A percentile compares a stretch with the other conserved stretches of the same genome.
Conservation (phyloP, 35 echinoderm and acorn worm genomes). For the Ophiothrix spiculata region DNA sequence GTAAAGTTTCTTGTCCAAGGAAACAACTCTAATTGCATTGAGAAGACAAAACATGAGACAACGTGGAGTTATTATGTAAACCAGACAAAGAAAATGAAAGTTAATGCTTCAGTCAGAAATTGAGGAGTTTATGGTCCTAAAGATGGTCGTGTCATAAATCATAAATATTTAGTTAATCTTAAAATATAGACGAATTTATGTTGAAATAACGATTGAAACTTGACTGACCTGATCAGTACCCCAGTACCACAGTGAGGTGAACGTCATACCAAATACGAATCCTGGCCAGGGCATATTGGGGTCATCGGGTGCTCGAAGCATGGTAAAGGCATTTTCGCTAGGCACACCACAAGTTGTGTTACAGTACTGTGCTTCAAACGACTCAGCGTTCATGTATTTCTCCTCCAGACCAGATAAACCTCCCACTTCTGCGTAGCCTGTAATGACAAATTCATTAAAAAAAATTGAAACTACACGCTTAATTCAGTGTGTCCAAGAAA, state of each 20-base stretch:
- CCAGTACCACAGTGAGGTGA: conserved; percentile 96
- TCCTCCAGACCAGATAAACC: conserved; percentile 58
- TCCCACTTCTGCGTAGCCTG: conserved; percentile 43
- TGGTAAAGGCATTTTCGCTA: conserved; percentile 58
- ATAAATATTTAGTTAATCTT: no score
- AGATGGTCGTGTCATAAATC: no score
- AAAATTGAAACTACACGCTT: no score
- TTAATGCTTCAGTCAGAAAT: no score
- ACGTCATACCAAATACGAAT: conserved; percentile 77
- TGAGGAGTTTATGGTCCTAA: no score
- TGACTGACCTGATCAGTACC: conserved; percentile 94
- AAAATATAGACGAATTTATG: no score
- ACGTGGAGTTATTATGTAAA: no score
- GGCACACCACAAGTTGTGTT: conserved; percentile 59
- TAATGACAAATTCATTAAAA: neutral
- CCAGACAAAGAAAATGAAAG: no score
- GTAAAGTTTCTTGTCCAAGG: no score
- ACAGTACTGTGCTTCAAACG: conserved; percentile 51
- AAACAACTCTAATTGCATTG: no score
- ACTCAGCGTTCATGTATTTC: conserved; percentile 65
- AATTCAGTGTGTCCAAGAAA: neutral
- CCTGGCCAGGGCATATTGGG: conserved; percentile 92
- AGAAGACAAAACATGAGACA: no score
- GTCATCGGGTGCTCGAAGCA: conserved; percentile 62
- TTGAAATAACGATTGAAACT: no score